Base-by-base conservation (phyloP, 1,140 invertebrate genomes). In the Apis laboriosa region DNA sequence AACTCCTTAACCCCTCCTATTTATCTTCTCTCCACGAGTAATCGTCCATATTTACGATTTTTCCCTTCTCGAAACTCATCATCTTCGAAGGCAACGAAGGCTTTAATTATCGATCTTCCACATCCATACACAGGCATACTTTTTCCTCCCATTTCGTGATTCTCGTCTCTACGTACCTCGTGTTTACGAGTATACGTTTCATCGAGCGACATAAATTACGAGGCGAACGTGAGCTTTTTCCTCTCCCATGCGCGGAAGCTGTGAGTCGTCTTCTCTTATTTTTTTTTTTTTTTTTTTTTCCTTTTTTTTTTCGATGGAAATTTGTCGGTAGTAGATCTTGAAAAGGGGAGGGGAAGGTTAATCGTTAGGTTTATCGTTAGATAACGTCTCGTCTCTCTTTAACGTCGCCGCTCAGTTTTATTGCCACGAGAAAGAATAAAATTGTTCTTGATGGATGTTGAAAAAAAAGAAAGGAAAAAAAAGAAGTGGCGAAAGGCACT, bases 21-120 rank as follows among this genome's bases (percentile, higher is more conserved):
- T 85, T 86, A 87, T 87, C 86, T 86, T 68, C 58, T 81, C 87
- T 87, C 34, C 34, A 84, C 83, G 82, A 84, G 34, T 34, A 34
- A 34, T 24, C 24, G 75, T 77, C 76, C 80, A 73, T 86, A 86
- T 87, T 86, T 87, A 87, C 67, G 76, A 84, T 86, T 79, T 86
- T 80, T 74, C 71, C 61, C 67, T 84, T 77, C 72, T 67, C 61
- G 81, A 86, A 86, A 86, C 56, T 13, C 61, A n/a, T 51, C 58
- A 4, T 49, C 66, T 21, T 43, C 34, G 19, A 56, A 8, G 1
- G 58, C 51, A 79, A 63, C 58, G 28, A n/a, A n/a, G n/a, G 43
- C 17, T 53, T 49, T 64, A 15, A 9, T 49, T 60, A 67, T 66
- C 68, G 58, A 34, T 17, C 24, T 11, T 53, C 24, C 24, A 24